Conservation (phyloP, 1,140 invertebrate genomes). For the Calosoma granatense region DNA sequence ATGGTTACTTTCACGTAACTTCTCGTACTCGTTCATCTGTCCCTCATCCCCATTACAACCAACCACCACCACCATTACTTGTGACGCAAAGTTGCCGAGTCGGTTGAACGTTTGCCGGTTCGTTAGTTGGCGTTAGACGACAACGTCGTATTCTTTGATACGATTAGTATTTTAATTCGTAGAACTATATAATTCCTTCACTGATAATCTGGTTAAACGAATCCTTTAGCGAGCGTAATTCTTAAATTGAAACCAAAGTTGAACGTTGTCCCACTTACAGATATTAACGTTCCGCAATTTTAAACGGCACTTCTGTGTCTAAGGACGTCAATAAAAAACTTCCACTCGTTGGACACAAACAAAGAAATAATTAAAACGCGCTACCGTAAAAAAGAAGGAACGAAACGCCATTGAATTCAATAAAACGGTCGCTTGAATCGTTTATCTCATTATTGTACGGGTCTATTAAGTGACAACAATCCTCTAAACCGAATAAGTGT, state of each 20-base stretch:
- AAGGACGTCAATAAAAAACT: not conserved
- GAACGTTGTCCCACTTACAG: not conserved
- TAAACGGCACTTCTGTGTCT: not conserved
- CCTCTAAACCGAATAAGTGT: slow-evolving; percentile 3
- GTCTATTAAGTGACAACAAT: slow-evolving; percentile 5
- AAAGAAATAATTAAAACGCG: not conserved
- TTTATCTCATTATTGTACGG: slow-evolving; percentile 3
- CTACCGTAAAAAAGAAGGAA: not conserved
- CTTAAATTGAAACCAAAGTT: not conserved
- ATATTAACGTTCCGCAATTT: not conserved
- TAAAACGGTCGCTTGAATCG: slow-evolving; percentile 1
- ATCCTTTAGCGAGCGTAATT: not conserved
- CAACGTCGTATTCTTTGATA: too few species aligned
- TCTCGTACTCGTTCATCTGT: too few species aligned
- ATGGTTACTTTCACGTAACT: too few species aligned
- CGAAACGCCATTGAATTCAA: not conserved
- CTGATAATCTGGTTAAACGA: too few species aligned
- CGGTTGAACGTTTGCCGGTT: too few species aligned
- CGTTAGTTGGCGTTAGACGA: too few species aligned
- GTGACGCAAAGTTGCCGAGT: too few species aligned
- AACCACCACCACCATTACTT: too few species aligned
- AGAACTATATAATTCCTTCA: too few species aligned
- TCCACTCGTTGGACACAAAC: not conserved
- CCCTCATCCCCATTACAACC: too few species aligned
- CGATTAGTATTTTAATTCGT: too few species aligned